Evolutionary conservation across 2,113 vertebrate species (phyloP).

Genomic region (Coreoperca whiteheadi): DNA sequence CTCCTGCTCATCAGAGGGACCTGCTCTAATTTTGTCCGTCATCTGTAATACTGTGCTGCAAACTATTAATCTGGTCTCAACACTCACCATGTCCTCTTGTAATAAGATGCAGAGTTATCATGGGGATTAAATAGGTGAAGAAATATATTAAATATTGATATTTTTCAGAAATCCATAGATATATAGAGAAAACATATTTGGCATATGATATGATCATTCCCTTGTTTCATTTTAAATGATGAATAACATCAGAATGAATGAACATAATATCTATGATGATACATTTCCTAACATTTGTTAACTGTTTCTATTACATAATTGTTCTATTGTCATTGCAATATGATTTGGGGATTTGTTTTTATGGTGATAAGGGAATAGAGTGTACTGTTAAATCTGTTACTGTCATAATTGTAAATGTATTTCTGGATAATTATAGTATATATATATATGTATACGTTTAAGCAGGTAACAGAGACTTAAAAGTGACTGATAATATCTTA

Average conservation of each 20-base stretch:
- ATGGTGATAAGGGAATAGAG: background rate
- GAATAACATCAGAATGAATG: background rate
- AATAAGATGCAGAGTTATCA: conserved; percentile 12
- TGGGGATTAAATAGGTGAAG: conserved; percentile 10
- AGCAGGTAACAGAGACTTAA: background rate
- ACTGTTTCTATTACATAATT: background rate
- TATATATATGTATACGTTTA: background rate
- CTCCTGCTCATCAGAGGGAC: conserved; percentile 27
- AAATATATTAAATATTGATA: conserved; percentile 18
- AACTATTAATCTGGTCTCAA: background rate
- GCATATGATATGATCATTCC: background rate
- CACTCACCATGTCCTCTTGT: conserved; percentile 15
- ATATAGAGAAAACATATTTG: background rate
- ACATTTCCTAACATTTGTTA: background rate
- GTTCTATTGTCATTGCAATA: background rate
- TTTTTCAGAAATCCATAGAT: conserved; percentile 1
- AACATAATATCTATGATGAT: background rate
- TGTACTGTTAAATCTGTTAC: too few relatives aligned
- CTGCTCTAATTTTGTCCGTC: conserved; percentile 34
- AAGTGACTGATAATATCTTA: background rate
- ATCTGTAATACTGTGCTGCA: conserved; percentile 36
- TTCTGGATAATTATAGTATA: background rate
- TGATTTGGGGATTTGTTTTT: background rate
- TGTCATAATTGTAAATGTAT: background rate
- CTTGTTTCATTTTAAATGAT: background rate